A percentile compares a stretch with the other conserved stretches of the same genome.
phyloP scores from a whole-genome alignment of 1,140 invertebrate species.

The Gonatopus flavifemur region DNA sequence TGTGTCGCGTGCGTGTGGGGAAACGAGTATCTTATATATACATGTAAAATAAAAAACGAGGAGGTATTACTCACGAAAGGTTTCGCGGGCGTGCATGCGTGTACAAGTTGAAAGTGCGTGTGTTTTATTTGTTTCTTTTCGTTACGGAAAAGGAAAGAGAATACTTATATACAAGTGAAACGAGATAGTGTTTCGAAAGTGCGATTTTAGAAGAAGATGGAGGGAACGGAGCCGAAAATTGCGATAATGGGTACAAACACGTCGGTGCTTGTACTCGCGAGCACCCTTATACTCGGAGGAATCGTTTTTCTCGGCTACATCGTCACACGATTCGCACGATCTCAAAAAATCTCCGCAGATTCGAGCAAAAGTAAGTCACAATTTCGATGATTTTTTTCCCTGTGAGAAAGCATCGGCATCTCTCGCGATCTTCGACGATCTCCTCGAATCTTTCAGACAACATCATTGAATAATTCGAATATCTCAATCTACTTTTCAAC shows the following conservation, averaged over 20 bases:
- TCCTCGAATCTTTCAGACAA: too few species aligned
- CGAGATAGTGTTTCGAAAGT: constrained; percentile 12
- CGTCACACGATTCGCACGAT: constrained; percentile 9
- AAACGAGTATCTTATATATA: constrained; percentile 1
- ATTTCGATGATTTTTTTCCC: too few species aligned
- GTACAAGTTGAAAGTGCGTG: background rate
- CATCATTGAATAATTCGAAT: too few species aligned
- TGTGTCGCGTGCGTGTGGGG: background rate
- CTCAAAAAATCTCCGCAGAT: constrained; percentile 2
- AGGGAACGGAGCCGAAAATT: constrained; percentile 13
- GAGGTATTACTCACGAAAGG: too few species aligned
- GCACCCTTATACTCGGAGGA: constrained; percentile 18
- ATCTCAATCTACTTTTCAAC: too few species aligned
- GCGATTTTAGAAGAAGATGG: constrained; percentile 26
- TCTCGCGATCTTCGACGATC: too few species aligned
- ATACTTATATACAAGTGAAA: too few species aligned
- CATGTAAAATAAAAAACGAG: too few species aligned
- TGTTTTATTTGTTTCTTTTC: background rate
- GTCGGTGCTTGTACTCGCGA: constrained; percentile 11
- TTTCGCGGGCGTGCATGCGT: constrained; percentile 4
- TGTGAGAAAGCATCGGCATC: too few species aligned
- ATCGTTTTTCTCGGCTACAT: constrained; percentile 17
- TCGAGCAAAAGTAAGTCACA: constrained; percentile 30
- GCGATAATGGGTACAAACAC: constrained; percentile 1
- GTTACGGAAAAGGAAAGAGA: too few species aligned